Base-by-base conservation (phyloP, 2,113 vertebrate species). In the Danionella cerebrum region DNA sequence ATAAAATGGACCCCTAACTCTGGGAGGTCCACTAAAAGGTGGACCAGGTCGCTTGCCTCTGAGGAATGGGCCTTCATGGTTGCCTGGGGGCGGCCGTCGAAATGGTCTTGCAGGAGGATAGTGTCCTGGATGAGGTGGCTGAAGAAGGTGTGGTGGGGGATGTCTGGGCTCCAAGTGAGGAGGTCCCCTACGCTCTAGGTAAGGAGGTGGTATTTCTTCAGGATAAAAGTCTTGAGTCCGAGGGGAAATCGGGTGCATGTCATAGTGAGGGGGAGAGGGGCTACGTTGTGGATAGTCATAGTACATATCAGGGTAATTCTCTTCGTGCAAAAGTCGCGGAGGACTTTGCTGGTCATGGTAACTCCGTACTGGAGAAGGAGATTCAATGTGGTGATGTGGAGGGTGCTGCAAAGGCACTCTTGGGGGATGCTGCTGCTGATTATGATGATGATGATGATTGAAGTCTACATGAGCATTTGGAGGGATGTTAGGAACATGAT, bases 21-120 rank as follows among this genome's bases (percentile, higher is more conserved):
- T 88, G 13, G 80, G 82, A 50, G 44, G 55, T 18, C 89, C 82
- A 16, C 77, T 79, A 0, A 90, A 91, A 4, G 88, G 86, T 0
- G 89, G 88, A 54, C 88, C 85, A 2, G 89, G 92, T 65, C 91
- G 80, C 65, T 96, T 95, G 74, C 90, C 85, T 79, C 86, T 88
- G 70, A 82, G 78, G 38, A 88, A 82, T 0, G 85, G 89, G 9
- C 89, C 84, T 3, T 91, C 90, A 4, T 51, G 75, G 59, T 91
- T 79, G 35, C 89, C 82, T 50, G 83, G 54, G 12, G 73, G 77
- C 2, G 65, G 83, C 0, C 53, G 70, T 11, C 64, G 42, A 1
- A 55, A 69, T 1, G 80, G 84, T 36, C 84, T 76, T 1, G 69
- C 80, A 29, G 64, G 80, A 2, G 68, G 75, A 27, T 51, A 80